Percentiles rank a stretch among this genome's conserved stretches.
phyloP scores from a whole-genome alignment of 2,113 vertebrate species.

The Amphilophus citrinellus region DNA sequence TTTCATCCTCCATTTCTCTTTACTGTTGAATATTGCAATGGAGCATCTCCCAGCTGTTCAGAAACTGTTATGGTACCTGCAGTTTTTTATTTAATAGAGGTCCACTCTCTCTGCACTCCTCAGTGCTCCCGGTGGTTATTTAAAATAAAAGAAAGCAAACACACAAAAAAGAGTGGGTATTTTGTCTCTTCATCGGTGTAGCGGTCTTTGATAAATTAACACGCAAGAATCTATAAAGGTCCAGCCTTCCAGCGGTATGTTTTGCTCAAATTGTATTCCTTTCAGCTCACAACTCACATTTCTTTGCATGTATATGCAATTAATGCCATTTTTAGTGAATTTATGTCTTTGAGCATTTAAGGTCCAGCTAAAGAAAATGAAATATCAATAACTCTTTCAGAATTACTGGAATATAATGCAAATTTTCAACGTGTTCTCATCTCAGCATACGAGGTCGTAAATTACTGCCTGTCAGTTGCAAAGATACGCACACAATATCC shows the following conservation, averaged over 20 bases:
- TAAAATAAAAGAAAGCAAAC: no score
- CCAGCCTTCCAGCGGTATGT: no score
- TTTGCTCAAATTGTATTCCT: neutral
- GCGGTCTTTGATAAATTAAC: neutral
- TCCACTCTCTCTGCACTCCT: neutral
- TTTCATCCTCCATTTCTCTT: conserved; percentile 18
- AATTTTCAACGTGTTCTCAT: neutral
- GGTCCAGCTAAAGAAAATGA: neutral
- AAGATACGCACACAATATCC: no score
- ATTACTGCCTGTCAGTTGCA: neutral
- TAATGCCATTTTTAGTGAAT: neutral
- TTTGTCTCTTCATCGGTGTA: no score
- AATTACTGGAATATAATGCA: neutral
- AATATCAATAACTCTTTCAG: neutral
- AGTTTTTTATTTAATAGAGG: neutral
- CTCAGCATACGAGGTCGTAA: neutral
- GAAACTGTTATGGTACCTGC: neutral
- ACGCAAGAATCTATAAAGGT: neutral
- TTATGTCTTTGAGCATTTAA: neutral
- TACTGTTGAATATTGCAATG: neutral
- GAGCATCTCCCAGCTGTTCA: neutral
- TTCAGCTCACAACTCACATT: neutral
- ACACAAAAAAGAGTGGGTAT: no score
- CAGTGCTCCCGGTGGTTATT: neutral
- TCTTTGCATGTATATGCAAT: neutral